Conservation (phyloP, 2,888 invertebrate genomes). For the Conops quadrifasciatus region DNA sequence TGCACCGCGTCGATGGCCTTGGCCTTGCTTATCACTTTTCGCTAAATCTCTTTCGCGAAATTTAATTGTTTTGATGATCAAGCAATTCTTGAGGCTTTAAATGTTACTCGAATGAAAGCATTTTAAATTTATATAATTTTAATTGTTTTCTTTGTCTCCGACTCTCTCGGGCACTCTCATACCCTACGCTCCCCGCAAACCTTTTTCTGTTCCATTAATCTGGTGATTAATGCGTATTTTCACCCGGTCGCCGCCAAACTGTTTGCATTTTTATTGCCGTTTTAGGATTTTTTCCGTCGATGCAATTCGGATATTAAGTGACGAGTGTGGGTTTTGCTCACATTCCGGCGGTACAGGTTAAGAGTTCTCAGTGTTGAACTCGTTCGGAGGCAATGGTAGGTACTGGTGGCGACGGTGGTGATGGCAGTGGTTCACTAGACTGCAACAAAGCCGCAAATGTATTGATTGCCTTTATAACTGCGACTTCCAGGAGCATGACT, state of each 20-base stretch:
- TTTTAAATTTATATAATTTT: neutral
- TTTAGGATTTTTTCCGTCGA: neutral
- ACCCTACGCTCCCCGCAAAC: no score
- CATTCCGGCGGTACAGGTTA: neutral
- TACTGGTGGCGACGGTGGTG: no score
- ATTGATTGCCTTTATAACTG: neutral
- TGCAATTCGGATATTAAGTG: neutral
- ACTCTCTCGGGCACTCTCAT: conserved; percentile 16
- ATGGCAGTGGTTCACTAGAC: conserved; percentile 1
- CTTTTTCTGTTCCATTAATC: neutral
- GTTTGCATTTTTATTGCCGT: neutral
- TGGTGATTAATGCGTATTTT: conserved; percentile 44
- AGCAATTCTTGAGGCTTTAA: neutral
- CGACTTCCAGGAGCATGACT: no score
- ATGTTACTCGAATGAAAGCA: conserved; percentile 23
- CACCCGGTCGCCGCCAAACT: conserved; percentile 31
- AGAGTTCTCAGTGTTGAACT: neutral
- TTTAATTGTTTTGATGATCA: neutral
- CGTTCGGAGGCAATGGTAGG: no score
- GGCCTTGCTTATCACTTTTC: neutral
- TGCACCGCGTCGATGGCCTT: neutral
- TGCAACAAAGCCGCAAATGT: neutral
- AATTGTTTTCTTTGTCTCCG: conserved; percentile 1
- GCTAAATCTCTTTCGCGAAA: neutral
- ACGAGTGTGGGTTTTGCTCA: conserved; percentile 10